Evolutionary conservation across 2,797 vertebrate species (phyloP), one percentile per base, ranked within the genome.

Genomic region (Gadopsis marmoratus): DNA sequence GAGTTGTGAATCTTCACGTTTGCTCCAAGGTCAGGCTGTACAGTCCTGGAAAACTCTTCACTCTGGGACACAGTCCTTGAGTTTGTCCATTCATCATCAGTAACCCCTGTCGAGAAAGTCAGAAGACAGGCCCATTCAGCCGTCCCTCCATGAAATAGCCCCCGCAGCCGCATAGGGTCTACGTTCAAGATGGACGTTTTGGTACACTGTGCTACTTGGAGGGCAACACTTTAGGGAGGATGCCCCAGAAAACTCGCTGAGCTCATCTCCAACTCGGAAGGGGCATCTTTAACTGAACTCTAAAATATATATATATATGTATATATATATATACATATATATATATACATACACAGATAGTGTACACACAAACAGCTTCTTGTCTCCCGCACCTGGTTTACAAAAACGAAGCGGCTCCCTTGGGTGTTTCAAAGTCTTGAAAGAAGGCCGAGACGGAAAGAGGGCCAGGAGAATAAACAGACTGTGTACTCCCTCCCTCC

Each of bases 161-260:
- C 53, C 53, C 12, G 37, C 61, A 58, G 73, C 55, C 21, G 45
- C 64, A 64, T 65, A 63, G 26, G 41, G 74, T 84, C 68, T 37
- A 9, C 4, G 17, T 50, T 58, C n/a, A 56, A 72, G 63, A 61
- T 12, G 5, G 71, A 76, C 72, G 78, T 68, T 11, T 55, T 61
- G 66, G 62, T 43, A 63, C 66, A 37, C 53, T 48, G 66, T 58
- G 68, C 59, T 75, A 39, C 70, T 69, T 69, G 26, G 55, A 78
- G 76, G 75, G 61, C 76, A 26, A 47, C 67, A 56, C 77, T 75
- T 82, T 12, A 3, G 76, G 31, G 60, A 78, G 54, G 74, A 65
- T 84, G 86, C 51, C 88, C 90, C 75, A 90, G 86, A 92, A 91
- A 91, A 86, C 75, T 65, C 59, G 48, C 78, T 60, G 72, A 85